Conservation (phyloP, 2,888 invertebrate genomes). For the Nezara viridula region DNA sequence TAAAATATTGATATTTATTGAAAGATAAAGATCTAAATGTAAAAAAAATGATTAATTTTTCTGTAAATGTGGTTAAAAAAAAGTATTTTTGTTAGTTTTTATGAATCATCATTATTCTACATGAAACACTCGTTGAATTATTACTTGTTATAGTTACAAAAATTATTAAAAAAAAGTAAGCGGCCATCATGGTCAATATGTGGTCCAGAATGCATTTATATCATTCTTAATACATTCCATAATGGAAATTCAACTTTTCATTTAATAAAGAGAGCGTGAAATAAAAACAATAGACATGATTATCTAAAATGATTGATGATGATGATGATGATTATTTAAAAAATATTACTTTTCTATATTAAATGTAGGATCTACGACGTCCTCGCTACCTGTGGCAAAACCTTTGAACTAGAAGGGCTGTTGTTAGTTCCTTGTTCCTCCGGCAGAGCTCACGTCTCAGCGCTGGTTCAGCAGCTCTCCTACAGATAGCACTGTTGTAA, state of each 20-base stretch:
- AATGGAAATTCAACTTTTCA: background rate
- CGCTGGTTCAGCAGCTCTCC: constrained; percentile 6
- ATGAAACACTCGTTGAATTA: background rate
- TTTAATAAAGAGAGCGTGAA: background rate
- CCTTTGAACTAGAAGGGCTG: background rate
- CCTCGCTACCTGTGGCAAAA: constrained; percentile 28
- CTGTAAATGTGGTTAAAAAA: background rate
- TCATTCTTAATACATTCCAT: background rate
- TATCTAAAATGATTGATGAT: too few relatives aligned
- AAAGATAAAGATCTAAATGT: background rate
- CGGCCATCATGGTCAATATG: background rate
- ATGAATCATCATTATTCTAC: background rate
- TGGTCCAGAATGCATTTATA: background rate
- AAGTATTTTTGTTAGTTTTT: background rate
- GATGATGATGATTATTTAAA: background rate
- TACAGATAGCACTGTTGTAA: constrained; percentile 13
- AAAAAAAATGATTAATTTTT: background rate
- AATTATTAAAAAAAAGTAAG: too few relatives aligned
- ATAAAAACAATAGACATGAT: background rate
- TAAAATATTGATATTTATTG: background rate
- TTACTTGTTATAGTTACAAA: background rate
- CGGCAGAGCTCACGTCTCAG: background rate
- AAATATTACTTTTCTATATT: background rate
- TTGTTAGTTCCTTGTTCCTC: background rate
- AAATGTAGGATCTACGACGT: background rate